Conservation (phyloP, 2,113 vertebrate species). For the Prionailurus viverrinus region DNA sequence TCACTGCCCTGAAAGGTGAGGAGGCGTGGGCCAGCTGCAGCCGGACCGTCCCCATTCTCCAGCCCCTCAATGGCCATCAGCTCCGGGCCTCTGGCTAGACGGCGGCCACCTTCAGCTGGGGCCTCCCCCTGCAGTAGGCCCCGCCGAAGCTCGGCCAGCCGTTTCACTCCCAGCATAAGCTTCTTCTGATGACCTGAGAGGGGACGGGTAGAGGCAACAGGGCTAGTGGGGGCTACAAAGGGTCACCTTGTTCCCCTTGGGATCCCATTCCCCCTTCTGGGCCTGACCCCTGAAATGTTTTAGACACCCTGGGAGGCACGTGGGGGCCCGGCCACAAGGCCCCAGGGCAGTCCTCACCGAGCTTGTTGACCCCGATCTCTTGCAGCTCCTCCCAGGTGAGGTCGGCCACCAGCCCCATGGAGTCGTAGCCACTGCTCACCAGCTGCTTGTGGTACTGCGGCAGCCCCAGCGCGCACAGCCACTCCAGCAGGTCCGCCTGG, state of each 20-base stretch:
- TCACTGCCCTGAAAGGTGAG: conserved; percentile 96
- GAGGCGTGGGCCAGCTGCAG: conserved; percentile 90
- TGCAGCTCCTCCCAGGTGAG: conserved; percentile 98
- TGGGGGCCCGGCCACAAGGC: not conserved
- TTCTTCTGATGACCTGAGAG: conserved; percentile 98
- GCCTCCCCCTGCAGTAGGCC: conserved; percentile 89
- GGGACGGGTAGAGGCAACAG: not conserved
- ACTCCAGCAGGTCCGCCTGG: conserved; percentile 94
- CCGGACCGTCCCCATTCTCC: conserved; percentile 90
- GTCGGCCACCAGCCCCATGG: conserved; percentile 95
- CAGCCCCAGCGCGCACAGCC: conserved; percentile 95
- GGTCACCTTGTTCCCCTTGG: not conserved
- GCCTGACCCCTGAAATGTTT: not conserved
- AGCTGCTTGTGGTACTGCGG: conserved; percentile 97
- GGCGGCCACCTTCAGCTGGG: conserved; percentile 43
- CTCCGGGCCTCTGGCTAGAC: conserved; percentile 81
- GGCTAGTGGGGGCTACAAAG: not conserved
- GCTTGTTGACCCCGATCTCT: conserved; percentile 96
- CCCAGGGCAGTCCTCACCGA: conserved; percentile 89
- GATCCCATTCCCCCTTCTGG: not conserved
- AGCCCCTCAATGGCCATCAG: conserved; percentile 93
- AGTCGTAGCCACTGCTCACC: conserved; percentile 95
- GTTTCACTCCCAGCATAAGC: conserved; percentile 96
- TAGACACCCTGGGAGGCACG: rapidly evolving
- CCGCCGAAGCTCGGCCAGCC: conserved; percentile 94